Evolutionary conservation across 1,140 invertebrate species (phyloP).

Genomic region (Drosophila chauvacae): DNA sequence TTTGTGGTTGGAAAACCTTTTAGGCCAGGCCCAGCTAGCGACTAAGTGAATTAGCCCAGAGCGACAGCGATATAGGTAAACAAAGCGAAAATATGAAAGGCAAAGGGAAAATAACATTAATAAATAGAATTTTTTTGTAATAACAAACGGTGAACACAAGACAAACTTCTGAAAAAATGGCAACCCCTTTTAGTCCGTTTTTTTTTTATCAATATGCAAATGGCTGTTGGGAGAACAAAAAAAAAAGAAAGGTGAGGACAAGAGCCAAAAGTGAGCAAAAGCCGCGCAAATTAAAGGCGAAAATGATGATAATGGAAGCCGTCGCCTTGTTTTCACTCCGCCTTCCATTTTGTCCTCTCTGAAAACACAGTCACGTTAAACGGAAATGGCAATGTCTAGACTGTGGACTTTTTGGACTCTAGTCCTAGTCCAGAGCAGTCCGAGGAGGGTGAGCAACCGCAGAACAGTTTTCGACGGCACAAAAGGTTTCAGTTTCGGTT

Average conservation of each 20-base stretch:
- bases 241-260: slow-evolving; percentile 27
- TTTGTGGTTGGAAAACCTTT: slow-evolving; percentile 53
- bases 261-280: slow-evolving; percentile 63
- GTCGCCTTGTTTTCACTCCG: slow-evolving; percentile 28
- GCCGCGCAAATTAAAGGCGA: slow-evolving; percentile 55
- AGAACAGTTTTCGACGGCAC: slow-evolving; percentile 65
- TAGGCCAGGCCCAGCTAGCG: slow-evolving; percentile 19
- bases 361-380: slow-evolving; percentile 72
- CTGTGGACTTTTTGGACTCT: slow-evolving; percentile 60
- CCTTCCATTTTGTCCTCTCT: slow-evolving; percentile 13
- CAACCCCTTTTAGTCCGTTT: slow-evolving; percentile 9
- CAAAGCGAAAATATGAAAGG: slow-evolving; percentile 16
- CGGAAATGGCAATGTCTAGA: slow-evolving; percentile 83
- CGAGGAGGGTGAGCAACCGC: slow-evolving; percentile 48
- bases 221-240: slow-evolving; percentile 20
- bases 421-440: slow-evolving; percentile 15
- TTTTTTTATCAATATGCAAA: slow-evolving; percentile 63
- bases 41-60: slow-evolving; percentile 52
- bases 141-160: slow-evolving; percentile 24
- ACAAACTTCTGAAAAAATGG: slow-evolving; percentile 8
- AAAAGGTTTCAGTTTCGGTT: slow-evolving; percentile 64
- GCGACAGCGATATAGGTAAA: slow-evolving; percentile 27
- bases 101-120: slow-evolving; percentile 31
- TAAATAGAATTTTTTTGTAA: slow-evolving; percentile 31
- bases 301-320: slow-evolving; percentile 59